phyloP scores from a whole-genome alignment of 2,888 invertebrate genomes.

The Falcaria lacertinaria region DNA sequence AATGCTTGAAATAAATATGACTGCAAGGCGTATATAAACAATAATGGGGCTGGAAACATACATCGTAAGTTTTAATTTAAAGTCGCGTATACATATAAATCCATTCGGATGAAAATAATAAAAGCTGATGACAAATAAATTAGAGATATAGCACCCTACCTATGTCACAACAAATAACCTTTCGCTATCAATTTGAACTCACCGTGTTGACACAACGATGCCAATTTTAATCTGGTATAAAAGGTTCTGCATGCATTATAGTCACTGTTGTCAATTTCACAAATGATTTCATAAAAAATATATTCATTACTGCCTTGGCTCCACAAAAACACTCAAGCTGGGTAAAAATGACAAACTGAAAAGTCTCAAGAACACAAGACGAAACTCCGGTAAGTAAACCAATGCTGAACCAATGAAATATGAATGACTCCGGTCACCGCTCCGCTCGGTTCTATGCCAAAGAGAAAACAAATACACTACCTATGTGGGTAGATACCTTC shows the following conservation, averaged over 20 bases:
- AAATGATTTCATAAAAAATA: constrained; percentile 63
- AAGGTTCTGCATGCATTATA: constrained; percentile 76
- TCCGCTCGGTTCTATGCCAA: too few relatives aligned
- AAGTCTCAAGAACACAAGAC: constrained; percentile 25
- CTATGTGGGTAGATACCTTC: too few relatives aligned
- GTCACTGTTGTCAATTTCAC: constrained; percentile 62
- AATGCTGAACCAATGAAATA: constrained; percentile 60
- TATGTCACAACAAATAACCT: constrained; percentile 43
- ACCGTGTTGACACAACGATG: constrained; percentile 73
- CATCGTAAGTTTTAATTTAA: too few relatives aligned
- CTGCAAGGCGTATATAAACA: too few relatives aligned
- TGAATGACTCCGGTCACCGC: neutral
- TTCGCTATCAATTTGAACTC: constrained; percentile 46
- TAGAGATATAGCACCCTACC: constrained; percentile 74
- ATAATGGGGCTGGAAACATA: too few relatives aligned
- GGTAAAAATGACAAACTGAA: constrained; percentile 53
- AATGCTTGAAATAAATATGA: neutral
- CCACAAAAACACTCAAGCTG: constrained; percentile 60
- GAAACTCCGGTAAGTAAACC: constrained; percentile 35
- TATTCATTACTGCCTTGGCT: constrained; percentile 59
- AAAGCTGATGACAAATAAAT: constrained; percentile 48
- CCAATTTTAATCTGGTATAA: constrained; percentile 64
- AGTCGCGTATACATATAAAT: neutral
- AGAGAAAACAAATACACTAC: too few relatives aligned
- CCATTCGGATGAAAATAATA: constrained; percentile 20